Evolutionary conservation across 2,888 invertebrate species (phyloP), one percentile per base, ranked within the genome.

Genomic region (Caenorhabditis becei): DNA sequence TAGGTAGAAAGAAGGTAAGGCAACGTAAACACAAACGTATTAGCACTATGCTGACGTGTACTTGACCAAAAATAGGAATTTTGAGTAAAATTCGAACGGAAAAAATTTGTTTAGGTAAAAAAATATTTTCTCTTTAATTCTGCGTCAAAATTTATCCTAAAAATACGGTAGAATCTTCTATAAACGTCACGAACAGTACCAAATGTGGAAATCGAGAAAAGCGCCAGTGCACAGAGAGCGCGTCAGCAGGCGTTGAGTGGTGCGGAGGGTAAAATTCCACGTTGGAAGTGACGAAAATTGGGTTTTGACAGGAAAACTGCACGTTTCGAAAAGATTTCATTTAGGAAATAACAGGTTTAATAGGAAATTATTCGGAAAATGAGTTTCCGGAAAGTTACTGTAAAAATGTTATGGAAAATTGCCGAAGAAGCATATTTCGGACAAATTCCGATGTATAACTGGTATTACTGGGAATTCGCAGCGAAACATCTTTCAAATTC

Each of bases 41-140:
- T 56, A 63, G 23, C n/a, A 32, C 44, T 61, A 44, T 44, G 75
- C 59, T 75, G 75, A 75, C 75, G 75, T 75, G 75, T 66, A 66
- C 35, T 28, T 51, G 18, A 16, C 35, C n/a, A 18, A 28, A 37
- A 37, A 41, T 32, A 7, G 32, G 11, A 7, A 7, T 32, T 32
- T 32, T 32, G 20, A 1, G 37, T 8, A 61, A 41, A 44, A 32
- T n/a, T n/a, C n/a, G n/a, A 23, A n/a, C 16, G 23, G 3, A 61
- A 41, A 41, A 23, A 23, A 41, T 16, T 41, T 10, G 23, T 41
- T 23, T 2, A 24, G 7, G 8, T 24, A 35, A 53, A 54, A 66
- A 66, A 54, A 66, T 66, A n/a, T 66, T 66, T 41, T 66, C 14
- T 35, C 4, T 16, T 1, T 44, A 63, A 7, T 16, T 23, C 4